Conservation (phyloP, 2,113 vertebrate species). For the Pelusios castaneus region DNA sequence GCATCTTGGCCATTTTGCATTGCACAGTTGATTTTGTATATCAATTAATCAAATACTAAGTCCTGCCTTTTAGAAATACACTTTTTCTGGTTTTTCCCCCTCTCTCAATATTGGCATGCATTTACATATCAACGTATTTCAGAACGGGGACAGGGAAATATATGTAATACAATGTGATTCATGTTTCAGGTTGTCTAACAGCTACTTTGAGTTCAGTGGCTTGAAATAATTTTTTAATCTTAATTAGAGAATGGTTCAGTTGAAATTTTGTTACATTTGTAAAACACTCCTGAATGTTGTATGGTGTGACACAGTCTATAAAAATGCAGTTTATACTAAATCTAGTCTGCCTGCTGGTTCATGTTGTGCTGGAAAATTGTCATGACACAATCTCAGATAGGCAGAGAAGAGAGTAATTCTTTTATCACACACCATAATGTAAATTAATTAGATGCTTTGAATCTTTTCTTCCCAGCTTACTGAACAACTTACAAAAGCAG, state of each 20-base stretch:
- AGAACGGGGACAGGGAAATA: neutral
- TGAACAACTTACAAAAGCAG: conserved; percentile 4
- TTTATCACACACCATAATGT: neutral
- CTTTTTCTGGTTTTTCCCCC: neutral
- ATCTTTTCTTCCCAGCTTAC: conserved; percentile 30
- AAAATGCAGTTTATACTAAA: rapidly evolving
- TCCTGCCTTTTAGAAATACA: neutral
- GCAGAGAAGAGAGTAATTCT: neutral
- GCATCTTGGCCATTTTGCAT: conserved; percentile 52
- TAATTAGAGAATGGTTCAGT: neutral
- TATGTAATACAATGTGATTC: rapidly evolving
- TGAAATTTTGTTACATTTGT: neutral
- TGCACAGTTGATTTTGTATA: neutral
- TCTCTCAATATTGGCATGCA: neutral
- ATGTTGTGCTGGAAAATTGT: neutral
- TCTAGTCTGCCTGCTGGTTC: neutral
- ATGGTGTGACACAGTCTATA: neutral
- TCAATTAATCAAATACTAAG: neutral
- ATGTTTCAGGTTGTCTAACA: neutral
- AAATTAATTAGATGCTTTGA: conserved; percentile 50
- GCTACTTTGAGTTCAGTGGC: neutral
- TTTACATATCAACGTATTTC: neutral
- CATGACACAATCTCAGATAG: neutral
- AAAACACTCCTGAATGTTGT: conserved; percentile 9
- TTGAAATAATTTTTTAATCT: neutral